Percentiles rank a stretch among this genome's conserved stretches.
phyloP scores from a whole-genome alignment of 2,113 vertebrate genomes.

The Eidolon helvum region DNA sequence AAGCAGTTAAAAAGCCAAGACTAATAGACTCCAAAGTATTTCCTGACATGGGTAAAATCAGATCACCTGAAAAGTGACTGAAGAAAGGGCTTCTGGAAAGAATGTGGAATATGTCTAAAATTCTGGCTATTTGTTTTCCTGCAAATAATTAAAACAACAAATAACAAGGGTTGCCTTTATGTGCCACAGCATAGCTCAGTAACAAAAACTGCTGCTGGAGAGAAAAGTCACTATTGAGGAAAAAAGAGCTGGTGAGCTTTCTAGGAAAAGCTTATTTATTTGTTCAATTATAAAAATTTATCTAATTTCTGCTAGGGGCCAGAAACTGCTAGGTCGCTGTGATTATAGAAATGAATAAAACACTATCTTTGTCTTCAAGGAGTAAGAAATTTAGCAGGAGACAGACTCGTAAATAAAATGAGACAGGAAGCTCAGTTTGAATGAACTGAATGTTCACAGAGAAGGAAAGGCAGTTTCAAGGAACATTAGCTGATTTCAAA shows the following conservation, averaged over 20 bases:
- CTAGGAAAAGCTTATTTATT: neutral
- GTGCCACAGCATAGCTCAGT: neutral
- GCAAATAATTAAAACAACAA: slow-evolving; percentile 43
- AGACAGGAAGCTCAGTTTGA: neutral
- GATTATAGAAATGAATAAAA: neutral
- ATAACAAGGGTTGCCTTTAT: neutral
- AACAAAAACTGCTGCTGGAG: neutral
- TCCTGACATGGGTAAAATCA: neutral
- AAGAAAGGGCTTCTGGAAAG: neutral
- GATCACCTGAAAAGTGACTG: neutral
- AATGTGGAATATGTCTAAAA: neutral
- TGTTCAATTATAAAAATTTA: slow-evolving; percentile 5
- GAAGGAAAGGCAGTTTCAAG: neutral
- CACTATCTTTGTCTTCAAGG: neutral
- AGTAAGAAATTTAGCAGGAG: neutral
- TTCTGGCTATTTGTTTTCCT: neutral
- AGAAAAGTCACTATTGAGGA: neutral
- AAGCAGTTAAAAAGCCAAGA: neutral
- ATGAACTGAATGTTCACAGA: neutral
- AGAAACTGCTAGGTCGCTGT: neutral
- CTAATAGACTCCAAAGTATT: neutral
- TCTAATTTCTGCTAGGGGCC: neutral
- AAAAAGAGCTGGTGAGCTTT: neutral
- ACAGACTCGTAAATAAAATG: neutral
- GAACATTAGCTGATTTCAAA: neutral